Base-by-base conservation (phyloP, 2,888 invertebrate genomes). In the Fragum whitleyi region DNA sequence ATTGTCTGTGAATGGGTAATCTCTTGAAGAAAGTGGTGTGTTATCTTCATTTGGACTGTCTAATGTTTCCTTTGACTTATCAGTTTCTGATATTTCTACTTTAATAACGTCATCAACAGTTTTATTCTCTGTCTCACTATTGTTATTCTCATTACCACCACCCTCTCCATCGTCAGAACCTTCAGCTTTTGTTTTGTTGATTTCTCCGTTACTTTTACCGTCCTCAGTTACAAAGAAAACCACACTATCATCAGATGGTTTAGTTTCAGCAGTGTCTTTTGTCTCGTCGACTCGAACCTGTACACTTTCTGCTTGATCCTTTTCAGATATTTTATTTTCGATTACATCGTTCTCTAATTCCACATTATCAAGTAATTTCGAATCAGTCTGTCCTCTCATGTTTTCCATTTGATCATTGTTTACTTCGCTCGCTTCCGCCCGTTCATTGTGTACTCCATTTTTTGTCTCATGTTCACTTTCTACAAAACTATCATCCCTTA, bases 221-320 rank as follows among this genome's bases (percentile, higher is more conserved):
- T 72, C 75, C 70, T 82, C 82, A 9, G 82, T 82, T 11, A 82
- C 68, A 65, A 82, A 82, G 73, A 82, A 82, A 53, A 74, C 70
- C 2, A 82, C 79, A 42, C 79, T 82, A 6, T 82, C 79, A 39
- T 21, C 55, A 19, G 68, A 47, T 6, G 14, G 28, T 21, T 74
- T 32, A n/a, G 67, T 39, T 36, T 26, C 26, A 36, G 14, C 16
- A 47, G 16, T 19, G 47, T n/a, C 14, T 47, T 47, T 16, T 5
- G 42, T 53, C 53, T 19, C 29, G 7, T 26, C 14, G 11, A 51
- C 26, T 53, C 53, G 19, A 47, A 47, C 3, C 47, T 47, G 47
- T 19, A 2, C n/a, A 47, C 2, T 47, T 19, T 47, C 47, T 3
- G 14, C 7, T 14, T 47, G 47, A 3, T 9, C n/a, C 14, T 47